These are phyloP conservation scores for Natrix natrix DNA, from an alignment of 2,797 vertebrate genomes.

Conservation along the genomic window DNA sequence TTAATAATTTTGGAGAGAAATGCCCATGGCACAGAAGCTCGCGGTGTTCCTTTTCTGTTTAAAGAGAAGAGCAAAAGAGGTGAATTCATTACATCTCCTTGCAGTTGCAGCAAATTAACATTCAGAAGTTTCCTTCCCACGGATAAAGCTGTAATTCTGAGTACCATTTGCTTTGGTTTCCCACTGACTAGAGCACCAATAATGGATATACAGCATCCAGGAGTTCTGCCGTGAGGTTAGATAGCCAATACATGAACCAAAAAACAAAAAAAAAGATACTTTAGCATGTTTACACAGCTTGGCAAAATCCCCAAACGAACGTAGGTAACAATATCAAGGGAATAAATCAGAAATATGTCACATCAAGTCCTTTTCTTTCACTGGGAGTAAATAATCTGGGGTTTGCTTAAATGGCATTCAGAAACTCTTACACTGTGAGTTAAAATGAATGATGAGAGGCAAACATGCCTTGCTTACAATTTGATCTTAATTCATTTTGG, in stretches of 20 bases:
- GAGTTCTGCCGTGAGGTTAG: slow-evolving; percentile 40
- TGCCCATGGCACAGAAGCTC: rapidly evolving
- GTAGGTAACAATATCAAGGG: slow-evolving; percentile 59
- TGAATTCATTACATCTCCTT: slow-evolving; percentile 5
- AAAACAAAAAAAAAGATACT: slow-evolving; percentile 22
- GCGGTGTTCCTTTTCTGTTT: background rate
- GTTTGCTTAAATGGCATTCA: slow-evolving; percentile 52
- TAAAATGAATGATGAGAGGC: slow-evolving; percentile 27
- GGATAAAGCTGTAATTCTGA: slow-evolving; percentile 15
- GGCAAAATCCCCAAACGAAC: slow-evolving; percentile 58
- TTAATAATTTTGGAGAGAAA: rapidly evolving
- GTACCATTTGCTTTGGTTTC: slow-evolving; percentile 25
- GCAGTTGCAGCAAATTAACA: slow-evolving; percentile 14
- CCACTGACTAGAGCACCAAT: rapidly evolving
- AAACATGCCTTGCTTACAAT: slow-evolving; percentile 22
- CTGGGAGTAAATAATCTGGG: slow-evolving; percentile 50
- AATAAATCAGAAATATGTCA: slow-evolving; percentile 55
- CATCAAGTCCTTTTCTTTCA: slow-evolving; percentile 58
- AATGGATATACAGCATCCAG: background rate
- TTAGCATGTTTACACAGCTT: slow-evolving; percentile 57
- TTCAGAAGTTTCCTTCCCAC: slow-evolving; percentile 3
- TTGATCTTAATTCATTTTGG: slow-evolving; percentile 26
- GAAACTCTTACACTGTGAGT: slow-evolving; percentile 26
- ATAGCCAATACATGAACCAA: slow-evolving; percentile 10
- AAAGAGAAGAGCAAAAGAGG: background rate